Base-by-base conservation (phyloP, 2,888 invertebrate species). In the Adela reaumurella region DNA sequence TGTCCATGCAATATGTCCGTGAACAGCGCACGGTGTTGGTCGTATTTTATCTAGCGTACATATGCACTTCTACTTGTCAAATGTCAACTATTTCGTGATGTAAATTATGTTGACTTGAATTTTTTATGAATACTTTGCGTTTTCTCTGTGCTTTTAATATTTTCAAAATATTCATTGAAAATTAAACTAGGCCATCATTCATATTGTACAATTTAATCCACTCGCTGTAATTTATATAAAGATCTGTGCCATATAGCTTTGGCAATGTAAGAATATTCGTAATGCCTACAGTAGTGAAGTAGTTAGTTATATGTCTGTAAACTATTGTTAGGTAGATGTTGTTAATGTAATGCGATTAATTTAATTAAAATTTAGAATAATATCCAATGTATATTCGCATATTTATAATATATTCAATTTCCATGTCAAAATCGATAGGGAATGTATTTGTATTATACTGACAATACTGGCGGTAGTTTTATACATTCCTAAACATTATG, bases 211-310 rank as follows among this genome's bases (percentile, higher is more conserved):
- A 35, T 35, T 35, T 11, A 35, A 35, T 14, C 11, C 11, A 35
- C 6, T 14, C 35, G n/a, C 3, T 24, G n/a, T 35, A 35, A 35
- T 14, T 35, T 4, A 35, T 24, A 24, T 14, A 35, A 67, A 76
- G 76, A 77, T 76, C 74, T 76, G 78, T 78, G 78, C 77, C 78
- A 78, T 78, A 77, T 60, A 56, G 63, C 67, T 68, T 64, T 74
- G 74, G 76, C 74, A 71, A 65, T 67, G 66, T 67, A 67, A 62
- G 65, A 65, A 59, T 17, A 29, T 65, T 64, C 67, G 64, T 68
- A 18, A 43, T 43, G 19, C 19, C 43, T 43, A 17, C 3, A 43
- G 19, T 19, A 43, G 19, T 16, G 70, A 67, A 69, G 67, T 64
- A 60, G 67, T 58, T 65, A 70, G 70, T 67, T 71, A 62, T 62